Percentiles rank a stretch among this genome's conserved stretches.
These are phyloP conservation scores for Mohoua ochrocephala DNA, from an alignment of 2,113 vertebrate species.

Conservation along the genomic window DNA sequence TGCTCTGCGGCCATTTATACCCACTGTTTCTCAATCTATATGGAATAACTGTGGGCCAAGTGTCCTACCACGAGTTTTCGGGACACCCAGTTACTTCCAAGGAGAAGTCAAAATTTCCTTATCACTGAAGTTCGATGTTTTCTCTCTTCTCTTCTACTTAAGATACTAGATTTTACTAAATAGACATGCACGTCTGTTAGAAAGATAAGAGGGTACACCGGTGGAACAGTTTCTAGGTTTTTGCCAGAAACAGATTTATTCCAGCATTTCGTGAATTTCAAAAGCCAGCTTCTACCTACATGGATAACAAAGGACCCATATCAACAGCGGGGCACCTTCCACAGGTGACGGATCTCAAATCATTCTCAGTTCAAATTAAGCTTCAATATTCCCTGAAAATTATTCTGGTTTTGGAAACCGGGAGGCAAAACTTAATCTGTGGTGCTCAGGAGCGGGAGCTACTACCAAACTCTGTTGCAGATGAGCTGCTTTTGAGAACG, in stretches of 20 bases:
- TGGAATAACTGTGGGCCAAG: not conserved
- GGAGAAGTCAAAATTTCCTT: not conserved
- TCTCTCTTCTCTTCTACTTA: not conserved
- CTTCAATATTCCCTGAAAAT: fast-evolving
- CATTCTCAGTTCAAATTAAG: not conserved
- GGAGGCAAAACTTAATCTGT: not conserved
- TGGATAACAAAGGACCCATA: not conserved
- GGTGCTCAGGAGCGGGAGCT: not conserved
- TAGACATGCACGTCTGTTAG: not conserved
- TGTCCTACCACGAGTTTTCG: not conserved
- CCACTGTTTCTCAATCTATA: not conserved
- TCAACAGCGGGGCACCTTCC: not conserved
- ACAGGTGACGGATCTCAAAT: not conserved
- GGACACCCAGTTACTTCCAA: not conserved
- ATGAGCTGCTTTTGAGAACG: not conserved
- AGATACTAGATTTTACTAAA: not conserved
- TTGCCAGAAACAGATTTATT: not conserved
- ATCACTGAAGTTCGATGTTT: not conserved
- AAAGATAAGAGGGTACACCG: not conserved
- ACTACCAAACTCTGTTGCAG: not conserved
- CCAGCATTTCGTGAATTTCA: not conserved
- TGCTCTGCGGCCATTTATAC: not conserved
- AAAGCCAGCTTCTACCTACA: not conserved
- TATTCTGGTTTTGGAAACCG: not conserved
- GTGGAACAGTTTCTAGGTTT: not conserved